A percentile compares a stretch with the other conserved stretches of the same genome.
Evolutionary conservation across 2,888 invertebrate species (phyloP).

Genomic region (Callosobruchus maculatus): DNA sequence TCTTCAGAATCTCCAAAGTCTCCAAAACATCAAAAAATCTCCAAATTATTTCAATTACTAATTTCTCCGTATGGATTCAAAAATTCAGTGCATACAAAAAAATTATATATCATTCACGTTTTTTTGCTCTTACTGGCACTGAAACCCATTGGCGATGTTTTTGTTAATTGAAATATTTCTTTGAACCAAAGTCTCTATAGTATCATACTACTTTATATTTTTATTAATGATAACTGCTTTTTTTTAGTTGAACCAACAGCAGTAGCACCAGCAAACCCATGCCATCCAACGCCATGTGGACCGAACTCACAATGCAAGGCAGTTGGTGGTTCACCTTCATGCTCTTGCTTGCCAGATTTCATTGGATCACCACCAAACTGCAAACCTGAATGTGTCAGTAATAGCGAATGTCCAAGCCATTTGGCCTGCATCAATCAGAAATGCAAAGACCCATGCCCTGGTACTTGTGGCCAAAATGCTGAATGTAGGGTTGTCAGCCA

Average conservation of each 20-base stretch:
- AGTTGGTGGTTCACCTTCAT: constrained; percentile 64
- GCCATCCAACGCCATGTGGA: constrained; percentile 74
- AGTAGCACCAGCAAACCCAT: constrained; percentile 52
- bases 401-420: constrained; percentile 62
- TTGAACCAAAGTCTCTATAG: no score
- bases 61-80: no score
- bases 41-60: no score
- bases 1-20: no score
- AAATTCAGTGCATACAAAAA: no score
- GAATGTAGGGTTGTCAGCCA: constrained; percentile 58
- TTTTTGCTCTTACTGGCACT: no score
- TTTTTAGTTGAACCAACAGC: constrained; percentile 46
- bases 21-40: no score
- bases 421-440: constrained; percentile 46
- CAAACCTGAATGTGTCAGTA: constrained; percentile 69
- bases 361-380: constrained; percentile 71
- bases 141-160: no score
- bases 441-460: constrained; percentile 52
- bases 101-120: no score
- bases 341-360: constrained; percentile 66
- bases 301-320: constrained; percentile 61
- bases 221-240: not conserved
- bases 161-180: no score
- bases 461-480: constrained; percentile 54
- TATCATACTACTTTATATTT: constrained; percentile 29